Evolutionary conservation across 2,113 vertebrate species (phyloP).

Genomic region (Poecile atricapillus): DNA sequence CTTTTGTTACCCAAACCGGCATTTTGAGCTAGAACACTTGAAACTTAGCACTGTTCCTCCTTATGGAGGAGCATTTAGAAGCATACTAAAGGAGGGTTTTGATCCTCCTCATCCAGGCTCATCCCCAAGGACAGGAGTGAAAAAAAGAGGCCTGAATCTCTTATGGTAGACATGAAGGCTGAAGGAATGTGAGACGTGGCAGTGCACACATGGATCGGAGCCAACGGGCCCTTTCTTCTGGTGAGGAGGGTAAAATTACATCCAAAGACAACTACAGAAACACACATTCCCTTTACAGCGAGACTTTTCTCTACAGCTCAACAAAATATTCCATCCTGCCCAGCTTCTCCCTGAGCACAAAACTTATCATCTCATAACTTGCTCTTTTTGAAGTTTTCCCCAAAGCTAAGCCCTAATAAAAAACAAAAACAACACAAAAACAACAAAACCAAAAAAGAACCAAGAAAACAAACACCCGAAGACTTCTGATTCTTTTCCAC

Average conservation of each 20-base stretch:
- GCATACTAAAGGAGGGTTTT: not conserved
- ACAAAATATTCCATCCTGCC: not conserved
- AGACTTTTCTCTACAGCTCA: not conserved
- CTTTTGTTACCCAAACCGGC: not conserved
- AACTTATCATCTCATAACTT: not conserved
- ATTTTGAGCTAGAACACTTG: not conserved
- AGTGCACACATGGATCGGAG: not conserved
- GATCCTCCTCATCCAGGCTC: not conserved
- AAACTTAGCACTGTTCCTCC: not conserved
- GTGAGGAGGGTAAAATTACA: not conserved
- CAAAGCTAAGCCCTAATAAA: not conserved
- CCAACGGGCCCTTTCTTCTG: not conserved
- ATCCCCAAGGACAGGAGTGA: not conserved
- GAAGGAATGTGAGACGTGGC: not conserved
- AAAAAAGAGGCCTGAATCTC: not conserved
- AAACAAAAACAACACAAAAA: not conserved
- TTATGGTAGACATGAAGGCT: not conserved
- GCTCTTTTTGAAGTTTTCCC: not conserved
- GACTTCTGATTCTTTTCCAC: not conserved
- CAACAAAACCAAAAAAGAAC: not conserved
- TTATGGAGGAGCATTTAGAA: not conserved
- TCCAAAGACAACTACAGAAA: not conserved
- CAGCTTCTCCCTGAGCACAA: not conserved
- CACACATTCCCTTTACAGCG: not conserved
- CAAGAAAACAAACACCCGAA: not conserved